Evolutionary conservation across 2,113 vertebrate genomes (phyloP), one percentile per base, ranked within the genome.

Genomic region (Delphinapterus leucas): DNA sequence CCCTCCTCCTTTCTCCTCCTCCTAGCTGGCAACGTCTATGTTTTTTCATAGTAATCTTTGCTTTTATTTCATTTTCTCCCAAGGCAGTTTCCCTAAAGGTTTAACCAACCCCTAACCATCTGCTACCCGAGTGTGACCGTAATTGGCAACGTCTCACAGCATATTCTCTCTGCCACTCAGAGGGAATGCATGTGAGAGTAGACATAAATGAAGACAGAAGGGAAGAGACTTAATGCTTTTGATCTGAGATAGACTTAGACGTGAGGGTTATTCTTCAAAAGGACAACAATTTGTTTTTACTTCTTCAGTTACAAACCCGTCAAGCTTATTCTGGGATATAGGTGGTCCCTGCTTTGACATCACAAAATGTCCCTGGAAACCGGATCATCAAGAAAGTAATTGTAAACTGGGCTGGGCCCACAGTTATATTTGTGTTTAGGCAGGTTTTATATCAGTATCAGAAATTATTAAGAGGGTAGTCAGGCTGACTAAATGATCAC

Each of bases 41-140:
- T 44, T 98, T 38, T 58, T 98, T 96, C 97, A 76, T 88, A 73
- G 23, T 91, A 95, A 97, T 82, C 95, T 96, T 76, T 38, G 63
- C 44, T 83, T 97, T 98, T 93, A 84, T 97, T 96, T 97, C 87
- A 60, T 93, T 77, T 68, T 81, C 90, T 94, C 85, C 89, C 68
- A 85, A 38, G 81, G 95, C 77, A 94, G 95, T 92, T 53, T 93
- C 83, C 89, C 41, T 36, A 58, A 41, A 83, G 96, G 58, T 90
- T 97, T 93, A 79, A 41, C 70, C 84, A 96, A n/a, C 65, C 74
- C 93, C 90, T 67, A 67, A 97, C 94, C 85, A 98, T 80, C 53
- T 82, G 92, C 86, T 60, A 85, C 74, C 89, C 6, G 63, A 31
- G 2, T 17, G 44, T 95, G 95, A 90, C 89, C 68, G 58, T 96